Evolutionary conservation across 2,797 vertebrate species (phyloP), one percentile per base, ranked within the genome.

Genomic region (Fistularia tabacaria): DNA sequence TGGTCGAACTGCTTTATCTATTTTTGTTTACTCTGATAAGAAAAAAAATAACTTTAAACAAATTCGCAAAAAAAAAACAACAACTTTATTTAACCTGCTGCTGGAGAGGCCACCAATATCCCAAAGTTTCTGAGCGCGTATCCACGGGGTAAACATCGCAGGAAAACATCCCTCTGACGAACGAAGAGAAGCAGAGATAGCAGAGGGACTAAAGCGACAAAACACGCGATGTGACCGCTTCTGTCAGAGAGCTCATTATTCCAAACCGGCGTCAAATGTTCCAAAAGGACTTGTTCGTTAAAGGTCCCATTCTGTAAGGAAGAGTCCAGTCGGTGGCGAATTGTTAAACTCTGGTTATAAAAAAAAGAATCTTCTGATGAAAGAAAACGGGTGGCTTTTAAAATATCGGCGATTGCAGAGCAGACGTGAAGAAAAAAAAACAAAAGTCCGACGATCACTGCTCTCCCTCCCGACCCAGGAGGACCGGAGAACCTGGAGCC

Each of bases 181-280:
- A 72, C 47, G 61, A 53, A 36, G 56, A 64, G 62, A 15, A 71
- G 62, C 43, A 62, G 54, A 62, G 55, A 62, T 45, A 37, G 25
- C 39, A 43, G 6, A 51, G 25, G 45, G 62, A 54, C 9, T 36
- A 55, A 25, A 66, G 15, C 51, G 53, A 69, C 67, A 40, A 25
- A 51, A 62, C 43, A 42, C 56, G 54, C 38, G 14, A 59, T 65
- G 40, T 36, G 45, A 57, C 36, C 13, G 46, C 70, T 77, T 69
- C 48, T 61, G 14, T 59, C 71, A 36, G 46, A 38, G 72, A 73
- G 53, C 77, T 74, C 54, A 74, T 83, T 70, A 85, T 83, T 88
- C 82, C 84, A 86, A 66, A 74, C 76, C 68, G 46, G 64, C 71
- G 79, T 83, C 62, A 89, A 88, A 84, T 78, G 81, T 86, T 80